Evolutionary conservation across 1,140 invertebrate species (phyloP).

Genomic region (Eumeta japonica): DNA sequence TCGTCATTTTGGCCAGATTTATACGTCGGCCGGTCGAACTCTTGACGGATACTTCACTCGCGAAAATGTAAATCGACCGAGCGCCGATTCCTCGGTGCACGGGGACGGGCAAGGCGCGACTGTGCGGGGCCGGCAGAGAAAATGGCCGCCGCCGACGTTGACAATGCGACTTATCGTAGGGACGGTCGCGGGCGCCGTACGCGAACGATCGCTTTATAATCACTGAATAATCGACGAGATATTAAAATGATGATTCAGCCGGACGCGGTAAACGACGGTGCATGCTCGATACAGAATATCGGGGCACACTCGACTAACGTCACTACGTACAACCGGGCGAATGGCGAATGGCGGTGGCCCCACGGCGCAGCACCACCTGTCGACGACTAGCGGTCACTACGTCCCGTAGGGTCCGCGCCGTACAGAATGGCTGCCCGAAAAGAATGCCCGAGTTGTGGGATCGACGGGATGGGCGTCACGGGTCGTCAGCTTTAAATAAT

Average conservation of each 20-base stretch:
- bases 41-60: conserved; percentile 50
- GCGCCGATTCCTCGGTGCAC: conserved; percentile 47
- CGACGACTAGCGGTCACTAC: conserved; percentile 26
- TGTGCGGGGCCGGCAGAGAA: conserved; percentile 55
- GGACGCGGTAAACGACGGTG: not conserved
- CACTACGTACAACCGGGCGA: conserved; percentile 22
- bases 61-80: conserved; percentile 55
- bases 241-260: not conserved
- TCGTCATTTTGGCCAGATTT: conserved; percentile 69
- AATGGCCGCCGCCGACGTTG: conserved; percentile 51
- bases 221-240: too few relatives aligned
- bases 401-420: conserved; percentile 42
- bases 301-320: conserved; percentile 29
- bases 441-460: conserved; percentile 40
- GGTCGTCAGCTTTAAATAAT: conserved; percentile 35
- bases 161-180: conserved; percentile 26
- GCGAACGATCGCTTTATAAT: too few relatives aligned
- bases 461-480: conserved; percentile 44
- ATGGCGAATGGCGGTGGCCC: conserved; percentile 19
- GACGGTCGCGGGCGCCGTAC: too few relatives aligned
- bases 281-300: conserved; percentile 19
- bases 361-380: conserved; percentile 57
- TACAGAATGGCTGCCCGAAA: conserved; percentile 22
- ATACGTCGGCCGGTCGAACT: conserved; percentile 40
- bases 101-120: conserved; percentile 51